Conservation (phyloP, 2,888 invertebrate genomes). For the Uropetala carovei region DNA sequence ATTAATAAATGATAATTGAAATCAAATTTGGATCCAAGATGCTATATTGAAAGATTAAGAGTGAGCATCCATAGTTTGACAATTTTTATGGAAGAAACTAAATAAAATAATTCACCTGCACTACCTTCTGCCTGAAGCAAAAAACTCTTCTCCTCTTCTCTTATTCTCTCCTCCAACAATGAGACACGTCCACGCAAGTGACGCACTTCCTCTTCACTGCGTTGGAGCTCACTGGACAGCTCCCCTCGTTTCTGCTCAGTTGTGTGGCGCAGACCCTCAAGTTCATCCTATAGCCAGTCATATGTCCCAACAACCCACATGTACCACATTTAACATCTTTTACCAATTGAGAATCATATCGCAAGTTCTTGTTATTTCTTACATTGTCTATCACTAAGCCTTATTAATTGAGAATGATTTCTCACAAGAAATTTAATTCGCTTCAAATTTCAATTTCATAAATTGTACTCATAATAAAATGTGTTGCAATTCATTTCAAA, state of each 20-base stretch:
- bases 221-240: constrained; percentile 83
- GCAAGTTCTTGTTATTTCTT: neutral
- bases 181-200: constrained; percentile 82
- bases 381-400: neutral
- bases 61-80: too few species aligned
- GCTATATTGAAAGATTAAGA: too few species aligned
- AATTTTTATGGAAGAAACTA: too few species aligned
- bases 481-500: too few species aligned
- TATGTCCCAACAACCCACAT: constrained; percentile 61
- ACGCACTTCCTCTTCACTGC: constrained; percentile 85
- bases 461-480: too few species aligned
- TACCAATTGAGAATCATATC: neutral
- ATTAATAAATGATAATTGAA: too few species aligned
- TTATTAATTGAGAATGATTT: neutral
- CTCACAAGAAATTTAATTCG: neutral
- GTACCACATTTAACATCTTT: neutral
- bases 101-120: constrained; percentile 69
- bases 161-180: constrained; percentile 77
- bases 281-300: constrained; percentile 81
- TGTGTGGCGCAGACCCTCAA: constrained; percentile 85
- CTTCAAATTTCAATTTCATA: neutral
- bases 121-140: constrained; percentile 75
- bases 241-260: constrained; percentile 84
- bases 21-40: too few species aligned
- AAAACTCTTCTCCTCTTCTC: constrained; percentile 72